Evolutionary conservation across 2,797 vertebrate genomes (phyloP), one percentile per base, ranked within the genome.

Genomic region (Labroides dimidiatus): DNA sequence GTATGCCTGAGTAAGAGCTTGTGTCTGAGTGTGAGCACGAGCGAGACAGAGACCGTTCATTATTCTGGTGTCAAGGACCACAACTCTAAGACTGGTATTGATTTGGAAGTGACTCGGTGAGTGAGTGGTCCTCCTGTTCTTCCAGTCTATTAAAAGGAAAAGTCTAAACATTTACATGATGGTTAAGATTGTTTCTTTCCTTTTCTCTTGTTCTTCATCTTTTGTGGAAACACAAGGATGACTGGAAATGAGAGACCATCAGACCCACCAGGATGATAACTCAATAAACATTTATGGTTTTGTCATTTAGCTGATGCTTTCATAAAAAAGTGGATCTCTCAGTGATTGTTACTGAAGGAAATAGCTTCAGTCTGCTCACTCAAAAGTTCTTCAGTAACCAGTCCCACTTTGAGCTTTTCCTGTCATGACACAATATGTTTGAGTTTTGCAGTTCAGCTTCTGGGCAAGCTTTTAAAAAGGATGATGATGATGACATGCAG

Each of bases 61-160:
- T 86, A 83, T 70, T 83, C 69, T 56, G 71, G 79, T 81, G 84
- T 84, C 77, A 80, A 77, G 79, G 80, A 82, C 78, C 53, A 72
- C 72, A 64, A 58, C 50, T 57, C 53, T 50, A 64, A 73, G 73
- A 87, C 80, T 85, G 80, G 73, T 69, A 75, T 37, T 84, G 60
- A 87, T 88, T 87, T 87, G 75, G 78, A 86, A 59, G 69, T 66
- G 69, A 81, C 52, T 52, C 48, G 36, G 43, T 52, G 17, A 33
- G 48, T 16, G 39, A 70, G 60, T 23, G 49, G 49, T 41, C 47
- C 54, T 47, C 33, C 27, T 17, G 72, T 48, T 45, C 59, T 69
- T 60, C 30, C 59, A 62, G 55, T 61, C 62, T 49, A 49, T 24
- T 49, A 49, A 49, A 49, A 24, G 69, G 69, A 83, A 84, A 84